Conservation (phyloP, 2,888 invertebrate genomes). For the Iphiclides podalirius region DNA sequence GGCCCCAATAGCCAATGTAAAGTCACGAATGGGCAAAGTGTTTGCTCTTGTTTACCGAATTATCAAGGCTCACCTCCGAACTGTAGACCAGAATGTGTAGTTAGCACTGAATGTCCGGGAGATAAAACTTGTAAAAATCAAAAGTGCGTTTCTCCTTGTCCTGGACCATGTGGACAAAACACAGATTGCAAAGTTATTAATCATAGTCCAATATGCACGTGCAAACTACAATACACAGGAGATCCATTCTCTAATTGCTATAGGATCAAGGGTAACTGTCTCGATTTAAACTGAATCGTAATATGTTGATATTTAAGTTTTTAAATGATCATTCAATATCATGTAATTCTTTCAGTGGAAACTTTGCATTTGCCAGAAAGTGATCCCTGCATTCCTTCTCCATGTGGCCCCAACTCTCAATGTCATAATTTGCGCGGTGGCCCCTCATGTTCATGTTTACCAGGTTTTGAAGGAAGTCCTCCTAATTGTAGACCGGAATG, state of each 20-base stretch:
- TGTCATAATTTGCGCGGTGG: slow-evolving; percentile 78
- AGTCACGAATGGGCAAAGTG: slow-evolving; percentile 79
- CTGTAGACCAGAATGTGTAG: slow-evolving; percentile 87
- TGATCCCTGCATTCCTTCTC: slow-evolving; percentile 84
- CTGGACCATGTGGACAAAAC: slow-evolving; percentile 85
- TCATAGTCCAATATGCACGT: slow-evolving; percentile 86
- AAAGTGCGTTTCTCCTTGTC: slow-evolving; percentile 86
- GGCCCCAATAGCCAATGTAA: slow-evolving; percentile 82
- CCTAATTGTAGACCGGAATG: slow-evolving; percentile 86
- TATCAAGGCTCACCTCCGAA: slow-evolving; percentile 85
- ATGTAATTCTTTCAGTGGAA: slow-evolving; percentile 51
- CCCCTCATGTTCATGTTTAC: slow-evolving; percentile 82
- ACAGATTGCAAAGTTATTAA: slow-evolving; percentile 86
- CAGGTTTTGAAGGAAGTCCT: slow-evolving; percentile 82
- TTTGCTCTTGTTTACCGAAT: slow-evolving; percentile 85
- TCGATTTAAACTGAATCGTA: too few species aligned
- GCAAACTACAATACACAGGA: slow-evolving; percentile 79
- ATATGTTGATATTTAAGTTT: too few species aligned
- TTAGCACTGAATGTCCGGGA: slow-evolving; percentile 83
- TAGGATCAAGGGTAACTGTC: slow-evolving; percentile 64
- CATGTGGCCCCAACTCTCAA: slow-evolving; percentile 83
- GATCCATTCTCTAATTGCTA: slow-evolving; percentile 85
- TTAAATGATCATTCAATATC: too few species aligned
- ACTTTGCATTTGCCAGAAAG: slow-evolving; percentile 49
- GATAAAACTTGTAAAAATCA: slow-evolving; percentile 84